Evolutionary conservation across 2,113 vertebrate genomes (phyloP), one percentile per base, ranked within the genome.

Genomic region (Oreochromis tanganicae): DNA sequence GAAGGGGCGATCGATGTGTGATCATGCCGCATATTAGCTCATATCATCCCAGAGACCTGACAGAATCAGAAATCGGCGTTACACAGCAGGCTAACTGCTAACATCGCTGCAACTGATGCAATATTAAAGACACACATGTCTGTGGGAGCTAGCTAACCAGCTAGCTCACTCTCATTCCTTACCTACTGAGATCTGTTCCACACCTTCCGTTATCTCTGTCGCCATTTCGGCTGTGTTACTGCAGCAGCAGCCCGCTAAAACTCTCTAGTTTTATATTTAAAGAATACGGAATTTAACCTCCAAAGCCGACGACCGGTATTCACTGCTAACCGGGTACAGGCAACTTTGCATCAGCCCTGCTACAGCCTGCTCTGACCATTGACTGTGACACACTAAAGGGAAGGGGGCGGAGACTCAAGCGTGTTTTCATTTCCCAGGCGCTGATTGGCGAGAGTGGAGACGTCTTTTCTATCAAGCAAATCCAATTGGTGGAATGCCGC

Each of bases 171-270:
- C 11, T 54, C 82, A 8, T 50, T n/a, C n/a, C 95, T 96, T 94
- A 97, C 96, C 90, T n/a, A 96, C 89, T 3, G 96, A 95, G 10
- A 96, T 81, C 24, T 94, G 27, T 4, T 55, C 92, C 89, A 94
- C 88, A 68, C 34, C 82, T 92, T 88, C 90, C 2, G 81, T 86
- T 78, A 91, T 34, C 34, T 95, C 93, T 32, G 89, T 91, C 81
- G 95, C 93, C 96, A 96, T 96, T 29, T 85, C 61, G 32, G 27
- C 5, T 38, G 0, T 16, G 36, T 50, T 56, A 19, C 12, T 0
- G 24, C 50, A 80, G 48, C 66, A 83, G 19, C 68, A 29, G 17
- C n/a, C 43, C 56, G 24, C 34, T 12, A 21, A 80, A 52, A 7
- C 1, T 0, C 3, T 12, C 32, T 21, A 3, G 3, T 2, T 36